Base-by-base conservation (phyloP, 2,113 vertebrate genomes). In the Camelus bactrianus region DNA sequence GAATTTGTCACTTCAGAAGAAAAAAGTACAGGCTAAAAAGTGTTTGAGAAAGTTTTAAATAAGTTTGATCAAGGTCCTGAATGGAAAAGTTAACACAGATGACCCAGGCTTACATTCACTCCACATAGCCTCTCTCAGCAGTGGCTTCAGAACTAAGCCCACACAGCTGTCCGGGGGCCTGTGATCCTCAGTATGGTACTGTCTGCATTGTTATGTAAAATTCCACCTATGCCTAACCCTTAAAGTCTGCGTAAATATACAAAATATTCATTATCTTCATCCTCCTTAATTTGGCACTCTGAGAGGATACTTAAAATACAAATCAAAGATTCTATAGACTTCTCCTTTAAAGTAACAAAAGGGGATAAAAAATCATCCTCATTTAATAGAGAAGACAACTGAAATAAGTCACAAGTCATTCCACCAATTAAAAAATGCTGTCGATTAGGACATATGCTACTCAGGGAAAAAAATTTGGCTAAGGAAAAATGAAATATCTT, bases 1-100 rank as follows among this genome's bases (percentile, higher is more conserved):
- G 16, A 84, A 92, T 20, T 93, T 62, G 60, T 79, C 73, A 95
- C 28, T 89, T 95, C 38, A 91, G 96, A 87, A 83, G 32, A 80
- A 58, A 81, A 90, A 67, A 65, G 22, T 82, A 87, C 0, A 85
- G 42, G 15, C 87, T 64, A 38, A 32, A 88, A 92, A 83, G 1
- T 92, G n/a, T 54, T 52, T 77, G 11, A 96, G 20, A 77, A 92
- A 79, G 24, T 89, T 92, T 89, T 80, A 84, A 84, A 88, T 48
- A 28, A 58, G 95, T 42, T 30, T 60, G 83, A 22, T 80, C 93
- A 91, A 38, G 42, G 76, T 67, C 20, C 50, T 93, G 56, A 87
- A 75, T 64, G 64, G 20, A 89, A 35, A 94, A 69, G 30, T 95
- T 30, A 69, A 32, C 26, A 32, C 0, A 56, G 50, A 54, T 17